Conservation (phyloP, 2,888 invertebrate species). For the Platerodrilus igneus region DNA sequence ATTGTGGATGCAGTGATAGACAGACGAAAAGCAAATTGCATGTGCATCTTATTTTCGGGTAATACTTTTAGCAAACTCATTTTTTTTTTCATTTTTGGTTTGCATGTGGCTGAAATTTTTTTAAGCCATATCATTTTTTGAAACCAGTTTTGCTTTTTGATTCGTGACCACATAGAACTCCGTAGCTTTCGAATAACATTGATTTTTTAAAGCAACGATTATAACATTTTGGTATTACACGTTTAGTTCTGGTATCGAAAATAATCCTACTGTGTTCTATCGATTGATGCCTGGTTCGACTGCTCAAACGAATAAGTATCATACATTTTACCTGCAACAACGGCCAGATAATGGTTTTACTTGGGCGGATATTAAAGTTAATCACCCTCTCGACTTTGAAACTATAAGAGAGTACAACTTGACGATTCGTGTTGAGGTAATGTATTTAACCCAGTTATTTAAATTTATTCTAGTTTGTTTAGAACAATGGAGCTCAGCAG, state of each 20-base stretch:
- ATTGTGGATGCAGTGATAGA: constrained; percentile 24
- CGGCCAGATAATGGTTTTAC: constrained; percentile 87
- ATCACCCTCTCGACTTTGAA: constrained; percentile 92
- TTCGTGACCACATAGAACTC: constrained; percentile 29
- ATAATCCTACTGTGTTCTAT: constrained; percentile 94
- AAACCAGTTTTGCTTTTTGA: constrained; percentile 32
- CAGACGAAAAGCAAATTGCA: no score
- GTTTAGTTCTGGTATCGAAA: constrained; percentile 89
- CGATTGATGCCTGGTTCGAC: constrained; percentile 93
- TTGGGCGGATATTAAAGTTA: constrained; percentile 95
- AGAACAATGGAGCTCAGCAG: constrained; percentile 96
- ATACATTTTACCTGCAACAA: constrained; percentile 94
- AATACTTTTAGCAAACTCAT: constrained; percentile 22
- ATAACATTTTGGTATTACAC: no score
- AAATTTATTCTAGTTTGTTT: constrained; percentile 29
- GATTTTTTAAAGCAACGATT: no score
- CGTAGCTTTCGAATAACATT: constrained; percentile 22
- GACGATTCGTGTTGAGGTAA: constrained; percentile 91
- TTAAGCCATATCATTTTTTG: constrained; percentile 41
- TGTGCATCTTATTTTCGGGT: constrained; percentile 29
- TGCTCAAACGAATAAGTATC: constrained; percentile 92
- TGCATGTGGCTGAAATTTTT: constrained; percentile 40
- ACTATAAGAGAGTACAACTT: constrained; percentile 93
- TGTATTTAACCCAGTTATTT: background rate
- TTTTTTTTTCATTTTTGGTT: constrained; percentile 25